Percentiles rank a stretch among this genome's conserved stretches.
phyloP scores from a whole-genome alignment of 2,888 invertebrate species.

The Thymelicus lineola region DNA sequence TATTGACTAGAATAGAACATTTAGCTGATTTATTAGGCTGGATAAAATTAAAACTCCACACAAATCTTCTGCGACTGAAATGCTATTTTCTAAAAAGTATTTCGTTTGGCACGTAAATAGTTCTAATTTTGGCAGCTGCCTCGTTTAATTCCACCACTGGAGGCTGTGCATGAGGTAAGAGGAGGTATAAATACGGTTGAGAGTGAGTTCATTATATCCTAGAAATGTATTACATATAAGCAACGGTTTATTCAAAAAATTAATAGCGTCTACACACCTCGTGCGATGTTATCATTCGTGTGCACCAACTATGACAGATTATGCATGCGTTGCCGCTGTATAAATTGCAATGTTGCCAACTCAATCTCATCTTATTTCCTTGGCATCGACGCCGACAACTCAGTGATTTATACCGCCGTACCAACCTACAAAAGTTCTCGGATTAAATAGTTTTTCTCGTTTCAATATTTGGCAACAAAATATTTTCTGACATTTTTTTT shows the following conservation, averaged over 20 bases:
- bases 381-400: constrained; percentile 79
- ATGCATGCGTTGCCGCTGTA: constrained; percentile 51
- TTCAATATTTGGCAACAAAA: constrained; percentile 66
- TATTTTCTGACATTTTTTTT: constrained; percentile 48
- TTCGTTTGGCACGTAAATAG: constrained; percentile 37
- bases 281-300: constrained; percentile 41
- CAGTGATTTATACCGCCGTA: constrained; percentile 71
- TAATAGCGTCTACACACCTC: constrained; percentile 41
- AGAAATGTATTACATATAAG: constrained; percentile 45
- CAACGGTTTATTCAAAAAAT: constrained; percentile 43
- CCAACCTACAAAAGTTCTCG: constrained; percentile 81
- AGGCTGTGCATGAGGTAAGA: constrained; percentile 1
- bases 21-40: not conserved
- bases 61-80: constrained; percentile 32
- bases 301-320: constrained; percentile 55
- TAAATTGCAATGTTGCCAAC: constrained; percentile 74
- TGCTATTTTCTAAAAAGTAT: constrained; percentile 34
- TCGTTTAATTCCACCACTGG: constrained; percentile 17
- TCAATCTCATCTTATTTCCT: constrained; percentile 82
- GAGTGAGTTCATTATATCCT: constrained; percentile 13
- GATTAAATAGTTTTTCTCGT: constrained; percentile 81
- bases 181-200: not conserved
- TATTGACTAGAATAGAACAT: not conserved
- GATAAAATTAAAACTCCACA: constrained; percentile 25
- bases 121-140: constrained; percentile 35